Evolutionary conservation across 2,888 invertebrate species (phyloP).

Genomic region (Lamellibrachia columna): DNA sequence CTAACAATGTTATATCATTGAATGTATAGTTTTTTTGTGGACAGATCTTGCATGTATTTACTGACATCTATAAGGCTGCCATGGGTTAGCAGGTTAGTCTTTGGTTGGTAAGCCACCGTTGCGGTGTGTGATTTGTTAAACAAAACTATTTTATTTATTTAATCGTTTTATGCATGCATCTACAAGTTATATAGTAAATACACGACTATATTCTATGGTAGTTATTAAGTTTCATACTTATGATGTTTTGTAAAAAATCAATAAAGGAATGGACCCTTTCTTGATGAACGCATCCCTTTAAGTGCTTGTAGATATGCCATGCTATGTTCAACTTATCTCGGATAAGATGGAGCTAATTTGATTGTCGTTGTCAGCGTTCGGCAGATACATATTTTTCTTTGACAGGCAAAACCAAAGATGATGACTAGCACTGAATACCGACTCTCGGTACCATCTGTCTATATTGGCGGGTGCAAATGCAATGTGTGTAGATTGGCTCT

Average conservation of each 20-base stretch:
- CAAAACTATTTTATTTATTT: not conserved
- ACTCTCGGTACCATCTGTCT: no score
- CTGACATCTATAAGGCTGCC: not conserved
- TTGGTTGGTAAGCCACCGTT: not conserved
- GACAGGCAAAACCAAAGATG: not conserved
- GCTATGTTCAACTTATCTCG: not conserved
- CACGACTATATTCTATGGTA: not conserved
- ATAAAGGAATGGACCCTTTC: not conserved
- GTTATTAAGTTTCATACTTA: not conserved
- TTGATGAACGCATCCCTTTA: not conserved
- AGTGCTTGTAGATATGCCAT: not conserved
- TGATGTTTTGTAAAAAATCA: not conserved
- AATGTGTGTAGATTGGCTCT: no score
- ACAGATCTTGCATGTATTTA: not conserved
- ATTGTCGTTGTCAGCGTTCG: not conserved
- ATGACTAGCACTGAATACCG: not conserved
- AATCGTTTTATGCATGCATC: not conserved
- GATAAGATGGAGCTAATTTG: no score
- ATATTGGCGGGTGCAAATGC: no score
- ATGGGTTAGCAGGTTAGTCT: not conserved
- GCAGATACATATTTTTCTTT: not conserved
- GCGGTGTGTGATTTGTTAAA: not conserved
- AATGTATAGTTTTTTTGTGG: not conserved
- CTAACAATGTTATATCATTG: not conserved
- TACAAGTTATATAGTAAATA: not conserved